phyloP scores from a whole-genome alignment of 2,113 vertebrate species.

The Speoplatyrhinus poulsoni region DNA sequence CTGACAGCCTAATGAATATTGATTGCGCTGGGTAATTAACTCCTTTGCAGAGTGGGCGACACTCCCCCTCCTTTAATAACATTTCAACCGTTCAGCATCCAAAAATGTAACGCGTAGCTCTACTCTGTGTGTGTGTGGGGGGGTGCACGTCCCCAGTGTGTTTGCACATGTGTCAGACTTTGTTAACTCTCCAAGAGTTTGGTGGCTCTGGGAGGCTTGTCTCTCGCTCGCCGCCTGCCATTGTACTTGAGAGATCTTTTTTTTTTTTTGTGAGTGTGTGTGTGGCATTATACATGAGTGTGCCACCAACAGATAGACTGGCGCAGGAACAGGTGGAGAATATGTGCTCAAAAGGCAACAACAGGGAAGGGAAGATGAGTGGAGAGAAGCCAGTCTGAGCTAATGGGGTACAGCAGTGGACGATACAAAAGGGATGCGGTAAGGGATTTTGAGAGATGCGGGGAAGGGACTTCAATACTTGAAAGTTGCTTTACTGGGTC shows the following conservation, averaged over 20 bases:
- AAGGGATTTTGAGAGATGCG: slow-evolving; percentile 10
- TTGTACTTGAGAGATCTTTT: slow-evolving; percentile 29
- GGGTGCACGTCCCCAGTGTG: too few relatives aligned
- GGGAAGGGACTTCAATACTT: slow-evolving; percentile 36
- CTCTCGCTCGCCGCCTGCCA: slow-evolving; percentile 47
- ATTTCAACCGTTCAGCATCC: slow-evolving; percentile 18
- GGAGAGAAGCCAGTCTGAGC: slow-evolving; percentile 12
- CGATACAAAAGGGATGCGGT: slow-evolving; percentile 3
- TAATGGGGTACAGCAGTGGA: slow-evolving; percentile 57
- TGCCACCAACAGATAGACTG: slow-evolving; percentile 58
- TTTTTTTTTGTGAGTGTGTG: slow-evolving; percentile 43
- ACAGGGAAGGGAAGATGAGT: slow-evolving; percentile 22
- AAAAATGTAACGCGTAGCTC: slow-evolving; percentile 20
- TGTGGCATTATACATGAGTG: slow-evolving; percentile 52
- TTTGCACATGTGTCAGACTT: slow-evolving; percentile 33
- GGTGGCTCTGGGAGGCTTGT: slow-evolving; percentile 43
- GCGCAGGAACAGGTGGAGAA: slow-evolving; percentile 47
- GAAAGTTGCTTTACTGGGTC: slow-evolving; percentile 61
- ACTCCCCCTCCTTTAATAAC: slow-evolving; percentile 35
- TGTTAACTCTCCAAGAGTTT: slow-evolving; percentile 52
- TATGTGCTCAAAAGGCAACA: slow-evolving; percentile 49
- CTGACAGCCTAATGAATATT: slow-evolving; percentile 78
- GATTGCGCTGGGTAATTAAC: slow-evolving; percentile 77
- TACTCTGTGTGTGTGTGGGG: slow-evolving; percentile 26
- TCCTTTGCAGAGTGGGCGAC: slow-evolving; percentile 49